phyloP scores from a whole-genome alignment of 2,888 invertebrate species.

The Pheosia gnoma region DNA sequence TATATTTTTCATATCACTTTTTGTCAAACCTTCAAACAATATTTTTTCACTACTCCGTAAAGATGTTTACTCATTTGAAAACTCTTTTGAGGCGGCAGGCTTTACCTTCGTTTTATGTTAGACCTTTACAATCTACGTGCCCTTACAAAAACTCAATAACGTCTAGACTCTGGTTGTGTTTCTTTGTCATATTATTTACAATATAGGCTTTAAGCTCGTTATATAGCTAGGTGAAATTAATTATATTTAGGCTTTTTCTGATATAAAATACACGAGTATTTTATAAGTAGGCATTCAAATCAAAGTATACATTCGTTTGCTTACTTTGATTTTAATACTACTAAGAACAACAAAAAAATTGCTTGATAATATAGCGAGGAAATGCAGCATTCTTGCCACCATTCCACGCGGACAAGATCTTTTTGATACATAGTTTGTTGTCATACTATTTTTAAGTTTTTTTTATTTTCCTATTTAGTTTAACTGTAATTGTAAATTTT shows the following conservation, averaged over 20 bases:
- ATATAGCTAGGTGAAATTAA: neutral
- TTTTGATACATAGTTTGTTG: too few relatives aligned
- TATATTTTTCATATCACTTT: neutral
- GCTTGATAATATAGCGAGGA: too few relatives aligned
- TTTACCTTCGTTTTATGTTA: conserved; percentile 15
- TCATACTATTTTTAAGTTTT: too few relatives aligned
- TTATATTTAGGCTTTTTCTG: neutral
- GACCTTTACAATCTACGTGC: conserved; percentile 6
- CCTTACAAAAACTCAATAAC: conserved; percentile 29
- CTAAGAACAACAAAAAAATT: too few relatives aligned
- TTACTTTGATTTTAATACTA: too few relatives aligned
- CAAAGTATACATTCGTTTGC: too few relatives aligned
- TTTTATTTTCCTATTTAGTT: too few relatives aligned
- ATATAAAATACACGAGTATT: neutral
- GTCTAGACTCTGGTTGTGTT: conserved; percentile 27
- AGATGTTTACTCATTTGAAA: conserved; percentile 3
- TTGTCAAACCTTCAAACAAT: neutral
- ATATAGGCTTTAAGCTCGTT: conserved; percentile 4
- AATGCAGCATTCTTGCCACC: too few relatives aligned
- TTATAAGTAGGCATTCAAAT: neutral
- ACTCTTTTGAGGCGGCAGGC: conserved; percentile 1
- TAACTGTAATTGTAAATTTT: too few relatives aligned
- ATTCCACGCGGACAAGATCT: too few relatives aligned
- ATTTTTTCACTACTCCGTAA: neutral
- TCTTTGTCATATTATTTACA: conserved; percentile 12